Conservation (phyloP, 2,888 invertebrate genomes). For the Epiblema foenella region DNA sequence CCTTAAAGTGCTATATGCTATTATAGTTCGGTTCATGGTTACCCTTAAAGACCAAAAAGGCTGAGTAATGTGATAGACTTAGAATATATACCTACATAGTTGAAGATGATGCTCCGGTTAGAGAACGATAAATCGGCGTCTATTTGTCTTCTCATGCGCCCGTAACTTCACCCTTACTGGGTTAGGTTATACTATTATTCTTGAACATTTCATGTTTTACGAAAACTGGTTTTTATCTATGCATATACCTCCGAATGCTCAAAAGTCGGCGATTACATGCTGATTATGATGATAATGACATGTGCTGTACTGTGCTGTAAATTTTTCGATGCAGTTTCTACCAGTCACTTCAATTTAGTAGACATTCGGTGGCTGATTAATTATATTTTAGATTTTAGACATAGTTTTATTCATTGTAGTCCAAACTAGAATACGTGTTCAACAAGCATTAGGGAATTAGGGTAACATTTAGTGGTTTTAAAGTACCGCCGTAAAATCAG, state of each 20-base stretch:
- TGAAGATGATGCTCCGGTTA: slow-evolving; percentile 12
- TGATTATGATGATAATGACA: no score
- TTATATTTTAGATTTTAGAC: not conserved
- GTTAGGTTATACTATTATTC: slow-evolving; percentile 6
- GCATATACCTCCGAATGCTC: no score
- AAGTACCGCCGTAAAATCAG: slow-evolving; percentile 3
- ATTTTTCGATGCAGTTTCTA: no score
- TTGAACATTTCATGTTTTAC: not conserved
- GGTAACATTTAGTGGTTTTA: slow-evolving; percentile 1
- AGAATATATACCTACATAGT: not conserved
- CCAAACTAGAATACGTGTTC: not conserved
- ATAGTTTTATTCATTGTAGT: not conserved
- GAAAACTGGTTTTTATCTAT: not conserved
- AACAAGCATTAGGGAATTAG: not conserved
- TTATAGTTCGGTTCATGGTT: slow-evolving; percentile 6
- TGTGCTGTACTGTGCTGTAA: no score
- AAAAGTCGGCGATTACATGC: no score
- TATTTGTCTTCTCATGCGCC: slow-evolving; percentile 18
- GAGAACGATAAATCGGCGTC: slow-evolving; percentile 26
- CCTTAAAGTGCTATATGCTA: not conserved
- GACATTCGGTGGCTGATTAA: no score
- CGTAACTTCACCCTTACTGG: not conserved
- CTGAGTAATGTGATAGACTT: slow-evolving; percentile 12
- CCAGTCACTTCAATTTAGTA: no score
- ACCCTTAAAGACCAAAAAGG: not conserved